These are phyloP conservation scores for Felis chaus DNA, from an alignment of 2,113 vertebrate species.

Conservation along the genomic window DNA sequence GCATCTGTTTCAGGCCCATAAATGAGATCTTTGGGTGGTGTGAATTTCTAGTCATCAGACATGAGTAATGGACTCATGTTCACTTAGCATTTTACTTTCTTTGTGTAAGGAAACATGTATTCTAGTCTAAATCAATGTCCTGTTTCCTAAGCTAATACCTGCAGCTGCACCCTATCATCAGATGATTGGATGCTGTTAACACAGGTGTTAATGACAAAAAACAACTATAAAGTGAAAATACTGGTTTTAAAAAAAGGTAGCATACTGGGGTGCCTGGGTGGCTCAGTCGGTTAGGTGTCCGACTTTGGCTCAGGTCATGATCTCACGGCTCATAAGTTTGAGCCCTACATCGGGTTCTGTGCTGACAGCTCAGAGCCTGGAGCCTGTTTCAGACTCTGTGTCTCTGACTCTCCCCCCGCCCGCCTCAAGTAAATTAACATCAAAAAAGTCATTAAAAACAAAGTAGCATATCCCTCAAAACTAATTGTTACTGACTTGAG, in stretches of 20 bases:
- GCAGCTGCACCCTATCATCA: conserved; percentile 9
- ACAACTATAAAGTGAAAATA: conserved; percentile 15
- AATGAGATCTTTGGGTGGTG: neutral
- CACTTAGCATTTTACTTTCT: conserved; percentile 12
- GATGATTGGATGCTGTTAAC: neutral
- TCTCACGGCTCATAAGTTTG: no score
- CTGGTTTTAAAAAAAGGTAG: neutral
- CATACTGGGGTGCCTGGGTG: no score
- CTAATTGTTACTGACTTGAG: conserved; percentile 8
- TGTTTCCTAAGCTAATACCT: conserved; percentile 28
- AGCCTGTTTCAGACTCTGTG: no score
- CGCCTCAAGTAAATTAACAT: neutral
- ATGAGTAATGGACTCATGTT: neutral
- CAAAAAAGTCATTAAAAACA: neutral
- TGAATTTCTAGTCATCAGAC: conserved; percentile 28
- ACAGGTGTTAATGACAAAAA: conserved; percentile 11
- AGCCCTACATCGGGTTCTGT: no score
- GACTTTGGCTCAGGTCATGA: no score
- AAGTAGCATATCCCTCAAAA: neutral
- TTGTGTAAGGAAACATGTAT: neutral
- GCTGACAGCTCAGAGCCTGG: no score
- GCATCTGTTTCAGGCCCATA: neutral
- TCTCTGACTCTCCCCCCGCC: no score
- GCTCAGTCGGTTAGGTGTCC: no score
- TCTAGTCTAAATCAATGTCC: neutral